Conservation (phyloP, 2,797 vertebrate species). For the Nannoperca obscura region DNA sequence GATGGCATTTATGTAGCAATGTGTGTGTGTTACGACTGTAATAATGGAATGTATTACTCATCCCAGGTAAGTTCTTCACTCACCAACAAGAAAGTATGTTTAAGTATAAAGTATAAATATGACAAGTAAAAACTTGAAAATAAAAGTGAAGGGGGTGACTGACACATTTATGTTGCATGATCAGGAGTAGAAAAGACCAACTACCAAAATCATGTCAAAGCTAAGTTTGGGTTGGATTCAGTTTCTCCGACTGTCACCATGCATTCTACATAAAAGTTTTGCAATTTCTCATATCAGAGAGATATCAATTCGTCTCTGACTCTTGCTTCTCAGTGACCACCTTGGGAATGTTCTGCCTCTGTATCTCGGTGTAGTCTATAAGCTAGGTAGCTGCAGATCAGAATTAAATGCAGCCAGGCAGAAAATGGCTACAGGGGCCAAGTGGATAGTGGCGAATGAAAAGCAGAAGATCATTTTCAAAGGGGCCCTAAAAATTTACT, state of each 20-base stretch:
- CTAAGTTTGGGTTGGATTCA: conserved; percentile 23
- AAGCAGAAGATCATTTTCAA: conserved; percentile 79
- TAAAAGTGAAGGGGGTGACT: not conserved
- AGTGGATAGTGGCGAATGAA: conserved; percentile 60
- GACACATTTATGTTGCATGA: not conserved
- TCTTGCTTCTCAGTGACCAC: conserved; percentile 49
- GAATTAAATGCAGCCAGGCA: conserved; percentile 80
- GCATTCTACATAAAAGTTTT: conserved; percentile 44
- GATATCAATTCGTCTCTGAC: conserved; percentile 55
- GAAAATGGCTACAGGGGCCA: conserved; percentile 81
- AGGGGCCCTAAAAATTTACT: conserved; percentile 76
- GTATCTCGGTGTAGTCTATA: conserved; percentile 42
- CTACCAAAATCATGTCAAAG: not conserved
- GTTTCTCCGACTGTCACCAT: conserved; percentile 37
- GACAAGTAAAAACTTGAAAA: not conserved
- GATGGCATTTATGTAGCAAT: too few relatives aligned
- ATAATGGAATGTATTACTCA: not conserved
- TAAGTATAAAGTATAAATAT: not conserved
- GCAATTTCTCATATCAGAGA: conserved; percentile 53
- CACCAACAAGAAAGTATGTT: not conserved
- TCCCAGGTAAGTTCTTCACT: not conserved
- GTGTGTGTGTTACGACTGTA: too few relatives aligned
- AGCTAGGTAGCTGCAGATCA: conserved; percentile 66
- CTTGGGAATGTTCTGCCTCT: conserved; percentile 66
- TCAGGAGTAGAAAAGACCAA: conserved; percentile 1